Evolutionary conservation across 2,888 invertebrate species (phyloP), one percentile per base, ranked within the genome.

Genomic region (Hirtodrosophila duncani): DNA sequence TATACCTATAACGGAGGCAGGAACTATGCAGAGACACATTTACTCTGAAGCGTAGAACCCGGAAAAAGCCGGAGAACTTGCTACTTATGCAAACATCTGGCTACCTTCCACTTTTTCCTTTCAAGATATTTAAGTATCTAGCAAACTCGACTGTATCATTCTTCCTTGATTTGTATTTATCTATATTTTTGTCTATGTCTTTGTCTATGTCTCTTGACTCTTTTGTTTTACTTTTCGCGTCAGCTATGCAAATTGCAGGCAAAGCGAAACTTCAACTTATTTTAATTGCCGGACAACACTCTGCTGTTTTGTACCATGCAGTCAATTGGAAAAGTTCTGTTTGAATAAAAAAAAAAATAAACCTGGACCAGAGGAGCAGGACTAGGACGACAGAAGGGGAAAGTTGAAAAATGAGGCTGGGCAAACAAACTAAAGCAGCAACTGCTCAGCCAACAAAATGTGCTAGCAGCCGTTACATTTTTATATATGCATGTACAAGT

Each of bases 211-310:
- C 9, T 14, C 6, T n/a, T n/a, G 14, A 18, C 24, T 13, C 51
- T 42, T 48, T 49, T 21, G 45, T 26, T 41, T 37, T 42, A 42
- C 41, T 21, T 58, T 63, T 41, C 43, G 39, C 39, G 51, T 63
- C 41, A 53, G 29, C 39, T 51, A 49, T 55, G 60, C 65, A 66
- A 66, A 66, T 62, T 58, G 39, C 24, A 64, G 33, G 50, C 36
- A 68, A 70, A 66, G 64, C 56, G 49, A 50, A 67, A 67, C 63
- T 62, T 59, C 59, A 67, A 67, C 71, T 66, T 70, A 67, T 67
- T 66, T 67, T 67, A 67, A 67, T 67, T 67, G 67, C 70, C 46
- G 62, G 58, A 70, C 70, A 71, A 67, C 67, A 67, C 70, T 70
- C n/a, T n/a, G n/a, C n/a, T n/a, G n/a, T n/a, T 69, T 70, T 67